A percentile compares a stretch with the other conserved stretches of the same genome.
Conservation (phyloP, 2,113 vertebrate genomes). For the Zeus faber region DNA sequence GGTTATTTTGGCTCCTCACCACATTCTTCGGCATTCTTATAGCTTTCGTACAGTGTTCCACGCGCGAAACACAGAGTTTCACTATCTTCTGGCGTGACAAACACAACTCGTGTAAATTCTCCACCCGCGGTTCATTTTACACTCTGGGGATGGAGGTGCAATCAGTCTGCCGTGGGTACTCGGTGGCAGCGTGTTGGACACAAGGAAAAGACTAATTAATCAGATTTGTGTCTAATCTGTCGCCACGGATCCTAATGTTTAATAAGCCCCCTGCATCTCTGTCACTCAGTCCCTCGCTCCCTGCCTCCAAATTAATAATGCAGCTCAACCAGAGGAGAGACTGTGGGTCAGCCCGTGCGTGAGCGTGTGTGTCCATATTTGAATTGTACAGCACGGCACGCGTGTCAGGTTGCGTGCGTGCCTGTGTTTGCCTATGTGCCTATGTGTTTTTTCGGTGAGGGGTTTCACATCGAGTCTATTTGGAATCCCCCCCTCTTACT, state of each 20-base stretch:
- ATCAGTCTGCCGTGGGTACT: background rate
- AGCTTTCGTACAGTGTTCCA: background rate
- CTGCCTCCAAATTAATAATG: constrained; percentile 24
- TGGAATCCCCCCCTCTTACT: no score
- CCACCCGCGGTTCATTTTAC: no score
- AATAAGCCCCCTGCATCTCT: constrained; percentile 16
- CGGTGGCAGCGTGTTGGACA: background rate
- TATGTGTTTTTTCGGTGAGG: no score
- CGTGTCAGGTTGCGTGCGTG: background rate
- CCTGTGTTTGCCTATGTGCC: background rate
- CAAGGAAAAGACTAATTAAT: constrained; percentile 1
- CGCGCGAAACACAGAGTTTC: background rate
- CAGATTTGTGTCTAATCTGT: constrained; percentile 19
- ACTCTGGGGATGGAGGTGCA: background rate
- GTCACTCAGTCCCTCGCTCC: constrained; percentile 12
- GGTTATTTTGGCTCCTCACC: no score
- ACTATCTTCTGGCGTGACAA: background rate
- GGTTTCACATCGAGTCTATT: no score
- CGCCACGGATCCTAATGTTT: constrained; percentile 12
- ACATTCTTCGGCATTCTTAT: no score
- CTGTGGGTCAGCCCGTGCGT: background rate
- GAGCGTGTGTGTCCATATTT: background rate
- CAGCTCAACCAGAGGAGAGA: constrained; percentile 10
- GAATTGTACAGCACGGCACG: no score
- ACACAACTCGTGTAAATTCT: no score